Percentiles rank a stretch among this genome's conserved stretches.
Conservation (phyloP, 2,113 vertebrate genomes). For the Poeciliopsis prolifica region DNA sequence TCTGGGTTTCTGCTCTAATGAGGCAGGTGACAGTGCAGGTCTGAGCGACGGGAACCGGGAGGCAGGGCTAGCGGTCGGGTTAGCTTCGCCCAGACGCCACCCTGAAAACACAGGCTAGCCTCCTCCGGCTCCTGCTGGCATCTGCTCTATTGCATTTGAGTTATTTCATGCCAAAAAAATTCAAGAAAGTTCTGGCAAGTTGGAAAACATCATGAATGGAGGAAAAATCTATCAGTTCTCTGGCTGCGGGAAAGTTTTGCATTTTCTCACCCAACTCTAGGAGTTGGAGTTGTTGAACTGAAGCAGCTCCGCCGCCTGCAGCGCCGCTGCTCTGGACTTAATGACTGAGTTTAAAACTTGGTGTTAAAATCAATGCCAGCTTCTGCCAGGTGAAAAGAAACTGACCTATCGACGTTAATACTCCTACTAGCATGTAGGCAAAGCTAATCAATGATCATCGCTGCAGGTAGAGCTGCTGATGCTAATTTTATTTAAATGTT, state of each 20-base stretch:
- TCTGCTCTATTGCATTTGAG: conserved; percentile 47
- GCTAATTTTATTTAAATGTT: no score
- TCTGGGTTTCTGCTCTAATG: conserved; percentile 63
- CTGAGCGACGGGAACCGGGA: conserved; percentile 64
- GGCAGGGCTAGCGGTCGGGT: conserved; percentile 24
- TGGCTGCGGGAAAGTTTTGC: not conserved
- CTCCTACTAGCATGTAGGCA: not conserved
- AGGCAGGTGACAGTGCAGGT: conserved; percentile 74
- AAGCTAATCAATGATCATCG: not conserved
- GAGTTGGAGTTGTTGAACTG: not conserved
- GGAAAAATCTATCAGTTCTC: not conserved
- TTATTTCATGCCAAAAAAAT: conserved; percentile 48
- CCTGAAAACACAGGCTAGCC: conserved; percentile 24
- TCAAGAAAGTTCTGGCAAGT: not conserved
- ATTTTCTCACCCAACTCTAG: not conserved
- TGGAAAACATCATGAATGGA: conserved; percentile 23
- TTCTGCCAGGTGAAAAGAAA: not conserved
- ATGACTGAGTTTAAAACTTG: not conserved
- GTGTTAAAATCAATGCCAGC: not conserved
- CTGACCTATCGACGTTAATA: not conserved
- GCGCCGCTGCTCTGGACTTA: not conserved
- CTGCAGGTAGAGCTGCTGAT: not conserved
- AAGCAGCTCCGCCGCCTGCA: not conserved
- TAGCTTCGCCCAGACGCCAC: conserved; percentile 24
- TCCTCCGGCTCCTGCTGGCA: conserved; percentile 35